Evolutionary conservation across 2,113 vertebrate genomes (phyloP), one percentile per base, ranked within the genome.

Genomic region (Neotoma lepida): DNA sequence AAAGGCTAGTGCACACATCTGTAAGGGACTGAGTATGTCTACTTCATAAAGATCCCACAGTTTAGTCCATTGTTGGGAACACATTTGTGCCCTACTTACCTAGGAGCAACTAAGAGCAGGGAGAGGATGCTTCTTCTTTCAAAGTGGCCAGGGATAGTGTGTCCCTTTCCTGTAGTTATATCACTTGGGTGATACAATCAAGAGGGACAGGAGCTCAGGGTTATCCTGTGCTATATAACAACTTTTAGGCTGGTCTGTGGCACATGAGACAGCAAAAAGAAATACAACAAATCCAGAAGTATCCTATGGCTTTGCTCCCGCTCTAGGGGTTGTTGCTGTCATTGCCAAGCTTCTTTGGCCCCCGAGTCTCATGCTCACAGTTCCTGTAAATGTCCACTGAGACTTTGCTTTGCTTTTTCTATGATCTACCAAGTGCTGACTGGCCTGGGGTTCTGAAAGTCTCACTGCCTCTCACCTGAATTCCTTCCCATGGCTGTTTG

Each of bases 241-340:
- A 66, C 17, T 26, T 70, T 49, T 10, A 70, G 85, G 6, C 44
- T n/a, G 20, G 3, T 15, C 46, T 54, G 63, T 7, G 64, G 18
- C 9, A 6, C 7, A 39, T 13, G 6, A 54, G 10, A n/a, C 44
- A 8, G 24, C 26, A 63, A 41, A 41, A 35, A 14, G 44, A 39
- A 51, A 26, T 8, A 15, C 17, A 39, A 3, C 12, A 39, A 54
- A 87, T 54, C 20, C 4, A 24, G 24, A 24, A 6, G 13, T 17
- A n/a, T 51, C 22, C 9, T 2, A 9, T 70, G 33, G 7, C 12
- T 30, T 49, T 0, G 44, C 13, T 56, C 7, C 77, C 49, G 51
- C 51, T 15, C 68, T 46, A 0, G n/a, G 0, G 33, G 46, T 22
- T 1, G 9, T 6, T 46, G 9, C 2, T 10, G 2, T 90, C 20